A percentile compares a stretch with the other conserved stretches of the same genome.
Conservation (phyloP, 2,797 vertebrate species). For the Lagocephalus sceleratus region DNA sequence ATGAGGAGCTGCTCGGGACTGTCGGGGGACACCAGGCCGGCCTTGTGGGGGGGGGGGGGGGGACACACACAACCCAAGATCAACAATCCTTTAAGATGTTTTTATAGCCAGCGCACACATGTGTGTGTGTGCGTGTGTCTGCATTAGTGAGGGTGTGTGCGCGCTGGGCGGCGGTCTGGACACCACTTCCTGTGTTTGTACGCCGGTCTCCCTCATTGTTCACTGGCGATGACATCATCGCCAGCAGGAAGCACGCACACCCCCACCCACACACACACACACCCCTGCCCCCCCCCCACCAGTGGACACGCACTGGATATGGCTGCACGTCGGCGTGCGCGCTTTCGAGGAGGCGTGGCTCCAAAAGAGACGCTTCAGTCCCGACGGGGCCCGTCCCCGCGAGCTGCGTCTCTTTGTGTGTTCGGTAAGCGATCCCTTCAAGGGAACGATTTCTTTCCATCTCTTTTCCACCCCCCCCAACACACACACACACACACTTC, state of each 20-base stretch:
- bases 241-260: slow-evolving; percentile 70
- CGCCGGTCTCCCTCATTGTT: slow-evolving; percentile 76
- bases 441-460: too few species aligned
- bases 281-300: too few species aligned
- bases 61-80: not conserved
- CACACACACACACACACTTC: too few species aligned
- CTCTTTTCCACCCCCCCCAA: too few species aligned
- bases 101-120: slow-evolving; percentile 21
- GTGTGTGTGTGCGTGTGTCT: slow-evolving; percentile 11
- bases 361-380: too few species aligned
- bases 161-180: slow-evolving; percentile 65
- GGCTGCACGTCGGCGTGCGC: too few species aligned
- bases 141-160: slow-evolving; percentile 11
- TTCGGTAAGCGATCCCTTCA: too few species aligned
- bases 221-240: slow-evolving; percentile 69
- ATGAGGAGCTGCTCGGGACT: slow-evolving; percentile 94
- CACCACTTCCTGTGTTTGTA: slow-evolving; percentile 82
- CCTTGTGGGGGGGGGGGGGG: slow-evolving; percentile 66
- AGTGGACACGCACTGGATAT: too few species aligned
- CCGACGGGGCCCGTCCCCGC: too few species aligned
- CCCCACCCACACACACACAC: slow-evolving; percentile 4
- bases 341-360: too few species aligned
- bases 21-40: slow-evolving; percentile 83
- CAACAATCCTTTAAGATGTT: slow-evolving; percentile 2
- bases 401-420: too few species aligned